Evolutionary conservation across 2,797 vertebrate genomes (phyloP).

Genomic region (Morelia viridis): DNA sequence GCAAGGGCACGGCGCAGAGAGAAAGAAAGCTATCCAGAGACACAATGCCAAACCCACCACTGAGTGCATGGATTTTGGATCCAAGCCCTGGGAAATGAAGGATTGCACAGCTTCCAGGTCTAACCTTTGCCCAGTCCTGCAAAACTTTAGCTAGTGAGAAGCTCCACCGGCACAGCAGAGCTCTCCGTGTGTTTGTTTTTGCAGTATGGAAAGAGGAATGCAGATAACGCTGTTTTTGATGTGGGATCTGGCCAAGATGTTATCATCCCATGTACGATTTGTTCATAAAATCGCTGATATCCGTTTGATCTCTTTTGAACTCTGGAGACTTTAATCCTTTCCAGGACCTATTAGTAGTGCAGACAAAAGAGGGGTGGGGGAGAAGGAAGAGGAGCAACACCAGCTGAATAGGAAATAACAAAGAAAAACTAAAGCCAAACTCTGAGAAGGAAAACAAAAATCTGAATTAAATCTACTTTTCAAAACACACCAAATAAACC

Average conservation of each 20-base stretch:
- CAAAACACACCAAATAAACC: neutral
- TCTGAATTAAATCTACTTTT: constrained; percentile 21
- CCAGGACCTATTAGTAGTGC: constrained; percentile 44
- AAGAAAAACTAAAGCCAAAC: constrained; percentile 31
- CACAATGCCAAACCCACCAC: no score
- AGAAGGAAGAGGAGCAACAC: constrained; percentile 22
- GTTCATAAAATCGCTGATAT: constrained; percentile 46
- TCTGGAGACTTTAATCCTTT: constrained; percentile 47
- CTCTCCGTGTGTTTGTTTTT: constrained; percentile 27
- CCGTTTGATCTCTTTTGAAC: constrained; percentile 55
- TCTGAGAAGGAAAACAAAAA: neutral
- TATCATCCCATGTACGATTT: constrained; percentile 39
- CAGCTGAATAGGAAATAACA: constrained; percentile 38
- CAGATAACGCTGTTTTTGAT: constrained; percentile 34
- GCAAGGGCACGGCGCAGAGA: rapidly evolving
- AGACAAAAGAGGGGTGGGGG: constrained; percentile 1
- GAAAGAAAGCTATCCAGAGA: neutral
- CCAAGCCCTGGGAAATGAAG: neutral
- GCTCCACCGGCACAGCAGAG: constrained; percentile 38
- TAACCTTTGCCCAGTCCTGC: constrained; percentile 10
- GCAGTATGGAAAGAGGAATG: neutral
- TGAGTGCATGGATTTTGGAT: neutral
- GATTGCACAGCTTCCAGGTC: neutral
- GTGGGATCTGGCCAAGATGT: constrained; percentile 48
- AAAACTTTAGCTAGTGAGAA: constrained; percentile 21